These are phyloP conservation scores for Myotis davidii DNA, from an alignment of 2,113 vertebrate genomes.

Conservation along the genomic window DNA sequence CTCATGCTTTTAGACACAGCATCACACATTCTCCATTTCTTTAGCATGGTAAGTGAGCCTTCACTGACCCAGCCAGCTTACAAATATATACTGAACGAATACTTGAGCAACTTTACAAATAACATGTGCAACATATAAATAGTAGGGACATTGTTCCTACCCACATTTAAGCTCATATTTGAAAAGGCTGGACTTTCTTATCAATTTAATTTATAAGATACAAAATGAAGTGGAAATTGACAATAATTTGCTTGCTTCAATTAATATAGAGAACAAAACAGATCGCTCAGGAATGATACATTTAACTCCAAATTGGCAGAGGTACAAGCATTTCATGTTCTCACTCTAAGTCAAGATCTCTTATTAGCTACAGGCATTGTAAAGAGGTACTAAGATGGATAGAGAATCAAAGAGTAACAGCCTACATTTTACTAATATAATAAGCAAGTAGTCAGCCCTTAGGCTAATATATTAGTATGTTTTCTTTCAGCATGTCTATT, in stretches of 20 bases:
- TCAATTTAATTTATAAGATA: constrained; percentile 13
- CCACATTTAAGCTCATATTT: background rate
- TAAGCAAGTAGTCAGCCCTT: background rate
- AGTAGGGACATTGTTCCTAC: background rate
- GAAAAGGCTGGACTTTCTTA: constrained; percentile 31
- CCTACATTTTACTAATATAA: background rate
- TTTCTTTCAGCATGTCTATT: background rate
- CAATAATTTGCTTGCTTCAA: constrained; percentile 46
- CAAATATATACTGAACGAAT: background rate
- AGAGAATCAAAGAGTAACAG: background rate
- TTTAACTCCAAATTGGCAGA: constrained; percentile 46
- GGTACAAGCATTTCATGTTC: constrained; percentile 39
- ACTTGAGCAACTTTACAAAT: background rate
- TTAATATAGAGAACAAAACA: background rate
- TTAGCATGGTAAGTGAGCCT: background rate
- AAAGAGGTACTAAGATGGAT: background rate
- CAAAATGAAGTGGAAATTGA: constrained; percentile 44
- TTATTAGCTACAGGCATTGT: constrained; percentile 37
- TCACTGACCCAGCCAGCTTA: background rate
- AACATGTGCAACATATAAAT: background rate
- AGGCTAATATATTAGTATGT: background rate
- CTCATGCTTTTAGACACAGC: background rate
- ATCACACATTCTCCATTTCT: background rate
- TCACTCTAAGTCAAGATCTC: constrained; percentile 18
- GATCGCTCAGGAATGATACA: constrained; percentile 16